A percentile compares a stretch with the other conserved stretches of the same genome.
Evolutionary conservation across 1,140 invertebrate species (phyloP).

Genomic region (Andrena cerasifolii): DNA sequence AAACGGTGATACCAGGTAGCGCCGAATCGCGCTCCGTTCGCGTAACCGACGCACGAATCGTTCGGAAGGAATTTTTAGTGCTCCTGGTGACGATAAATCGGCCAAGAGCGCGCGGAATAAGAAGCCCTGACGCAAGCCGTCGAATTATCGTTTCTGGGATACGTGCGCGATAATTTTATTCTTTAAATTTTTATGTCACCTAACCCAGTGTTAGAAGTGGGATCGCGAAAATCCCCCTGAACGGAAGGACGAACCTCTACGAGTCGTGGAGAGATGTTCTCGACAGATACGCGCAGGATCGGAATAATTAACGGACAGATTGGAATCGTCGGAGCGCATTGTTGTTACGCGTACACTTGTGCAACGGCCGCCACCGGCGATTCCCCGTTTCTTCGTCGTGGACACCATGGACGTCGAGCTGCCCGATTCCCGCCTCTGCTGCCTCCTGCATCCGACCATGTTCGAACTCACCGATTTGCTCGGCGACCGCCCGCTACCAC

Average conservation of each 20-base stretch:
- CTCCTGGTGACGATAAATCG: no score
- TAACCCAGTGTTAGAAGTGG: neutral
- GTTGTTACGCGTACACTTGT: slow-evolving; percentile 33
- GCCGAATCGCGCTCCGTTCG: slow-evolving; percentile 3
- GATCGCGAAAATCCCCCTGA: slow-evolving; percentile 6
- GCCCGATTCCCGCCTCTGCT: no score
- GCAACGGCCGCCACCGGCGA: neutral
- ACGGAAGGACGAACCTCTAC: neutral
- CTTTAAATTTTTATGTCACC: no score
- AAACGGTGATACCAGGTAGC: slow-evolving; percentile 4
- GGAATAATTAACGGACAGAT: slow-evolving; percentile 36
- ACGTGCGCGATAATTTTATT: no score
- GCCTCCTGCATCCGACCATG: no score
- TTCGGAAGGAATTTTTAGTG: no score
- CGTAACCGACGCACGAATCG: neutral
- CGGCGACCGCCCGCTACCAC: no score
- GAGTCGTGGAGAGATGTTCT: slow-evolving; percentile 17
- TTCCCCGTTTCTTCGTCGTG: neutral
- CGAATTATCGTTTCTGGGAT: no score
- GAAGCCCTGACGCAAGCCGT: no score
- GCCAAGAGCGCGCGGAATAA: no score
- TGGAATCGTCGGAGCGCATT: slow-evolving; percentile 17
- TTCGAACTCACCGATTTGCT: no score
- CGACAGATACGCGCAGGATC: slow-evolving; percentile 3
- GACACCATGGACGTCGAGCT: no score